Conservation (phyloP, 2,113 vertebrate genomes). For the Cranoglanis bouderius region DNA sequence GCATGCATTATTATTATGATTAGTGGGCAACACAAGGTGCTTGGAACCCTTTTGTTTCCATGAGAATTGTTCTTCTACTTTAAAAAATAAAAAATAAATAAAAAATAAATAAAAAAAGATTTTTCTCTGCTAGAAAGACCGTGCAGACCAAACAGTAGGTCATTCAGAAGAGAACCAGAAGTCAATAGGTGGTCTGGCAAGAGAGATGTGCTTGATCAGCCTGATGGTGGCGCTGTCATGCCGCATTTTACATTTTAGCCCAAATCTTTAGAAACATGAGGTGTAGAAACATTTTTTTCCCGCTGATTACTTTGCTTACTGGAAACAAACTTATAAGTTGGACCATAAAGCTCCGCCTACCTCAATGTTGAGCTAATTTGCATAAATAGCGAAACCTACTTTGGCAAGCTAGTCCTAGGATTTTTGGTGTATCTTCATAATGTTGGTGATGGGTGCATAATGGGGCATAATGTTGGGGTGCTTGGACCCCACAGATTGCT, state of each 20-base stretch:
- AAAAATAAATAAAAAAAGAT: too few relatives aligned
- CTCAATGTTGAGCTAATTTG: background rate
- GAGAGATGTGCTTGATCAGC: background rate
- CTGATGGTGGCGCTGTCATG: background rate
- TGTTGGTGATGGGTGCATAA: too few relatives aligned
- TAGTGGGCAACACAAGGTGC: background rate
- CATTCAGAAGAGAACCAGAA: background rate
- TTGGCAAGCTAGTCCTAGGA: background rate
- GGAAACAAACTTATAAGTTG: background rate
- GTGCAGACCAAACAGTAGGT: background rate
- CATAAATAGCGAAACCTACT: background rate
- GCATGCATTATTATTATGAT: constrained; percentile 9
- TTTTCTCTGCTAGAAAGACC: background rate
- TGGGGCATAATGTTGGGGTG: background rate
- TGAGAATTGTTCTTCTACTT: background rate
- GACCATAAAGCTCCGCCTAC: background rate
- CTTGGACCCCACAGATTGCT: background rate
- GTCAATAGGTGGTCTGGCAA: background rate
- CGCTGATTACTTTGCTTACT: background rate
- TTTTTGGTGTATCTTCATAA: background rate
- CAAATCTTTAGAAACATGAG: background rate
- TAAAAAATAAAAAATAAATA: too few relatives aligned
- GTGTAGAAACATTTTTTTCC: background rate
- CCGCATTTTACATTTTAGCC: background rate
- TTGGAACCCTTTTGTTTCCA: background rate